Conservation (phyloP, 2,888 invertebrate species). For the Heliconius charithonia region DNA sequence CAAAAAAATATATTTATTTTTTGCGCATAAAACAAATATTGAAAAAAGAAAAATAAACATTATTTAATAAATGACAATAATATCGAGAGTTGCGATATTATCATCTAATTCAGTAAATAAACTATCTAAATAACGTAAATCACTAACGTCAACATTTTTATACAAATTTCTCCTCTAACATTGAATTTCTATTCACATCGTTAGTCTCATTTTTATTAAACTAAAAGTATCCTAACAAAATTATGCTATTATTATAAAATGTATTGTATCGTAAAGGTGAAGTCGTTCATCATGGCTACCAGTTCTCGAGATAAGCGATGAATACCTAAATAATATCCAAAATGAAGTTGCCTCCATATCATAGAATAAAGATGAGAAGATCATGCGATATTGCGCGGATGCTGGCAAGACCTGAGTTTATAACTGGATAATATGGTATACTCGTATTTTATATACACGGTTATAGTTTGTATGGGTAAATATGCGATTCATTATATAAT, state of each 20-base stretch:
- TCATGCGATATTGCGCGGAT: conserved; percentile 54
- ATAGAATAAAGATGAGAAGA: conserved; percentile 77
- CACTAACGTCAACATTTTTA: too few relatives aligned
- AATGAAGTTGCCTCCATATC: conserved; percentile 65
- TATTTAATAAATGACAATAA: too few relatives aligned
- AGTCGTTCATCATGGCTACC: conserved; percentile 62
- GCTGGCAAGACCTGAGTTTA: conserved; percentile 35
- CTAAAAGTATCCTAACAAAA: background rate
- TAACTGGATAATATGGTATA: conserved; percentile 26
- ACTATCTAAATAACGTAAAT: too few relatives aligned
- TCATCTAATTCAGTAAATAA: too few relatives aligned
- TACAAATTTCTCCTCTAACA: too few relatives aligned
- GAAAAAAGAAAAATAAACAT: too few relatives aligned
- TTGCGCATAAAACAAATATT: too few relatives aligned
- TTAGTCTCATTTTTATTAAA: background rate
- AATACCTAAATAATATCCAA: conserved; percentile 67
- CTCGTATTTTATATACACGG: conserved; percentile 7
- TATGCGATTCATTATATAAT: background rate
- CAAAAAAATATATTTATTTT: too few relatives aligned
- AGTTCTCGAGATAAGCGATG: conserved; percentile 57
- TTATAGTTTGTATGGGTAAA: background rate
- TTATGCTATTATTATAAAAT: conserved; percentile 8
- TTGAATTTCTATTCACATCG: too few relatives aligned
- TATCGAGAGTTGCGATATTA: too few relatives aligned
- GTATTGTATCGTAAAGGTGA: conserved; percentile 51